A percentile compares a stretch with the other conserved stretches of the same genome.
phyloP scores from a whole-genome alignment of 1,140 invertebrate species.

The Saccostrea echinata region DNA sequence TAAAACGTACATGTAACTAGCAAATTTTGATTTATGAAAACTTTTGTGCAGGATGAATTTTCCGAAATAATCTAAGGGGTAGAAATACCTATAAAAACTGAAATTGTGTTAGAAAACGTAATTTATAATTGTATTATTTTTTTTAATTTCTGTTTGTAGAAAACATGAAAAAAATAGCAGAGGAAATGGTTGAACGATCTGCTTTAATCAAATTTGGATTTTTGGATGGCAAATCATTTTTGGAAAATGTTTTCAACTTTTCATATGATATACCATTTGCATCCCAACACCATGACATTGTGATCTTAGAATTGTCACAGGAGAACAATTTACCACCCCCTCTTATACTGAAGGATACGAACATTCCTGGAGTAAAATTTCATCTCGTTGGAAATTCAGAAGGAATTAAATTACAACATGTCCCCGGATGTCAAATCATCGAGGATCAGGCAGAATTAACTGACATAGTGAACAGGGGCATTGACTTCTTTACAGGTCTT shows the following conservation, averaged over 20 bases:
- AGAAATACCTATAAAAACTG: too few species aligned
- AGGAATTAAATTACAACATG: background rate
- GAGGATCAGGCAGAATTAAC: background rate
- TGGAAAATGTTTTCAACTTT: background rate
- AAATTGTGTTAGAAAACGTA: too few species aligned
- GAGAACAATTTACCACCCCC: background rate
- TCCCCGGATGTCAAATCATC: background rate
- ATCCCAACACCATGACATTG: background rate
- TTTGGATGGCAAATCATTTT: background rate
- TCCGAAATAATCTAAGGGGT: too few species aligned
- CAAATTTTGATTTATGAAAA: too few species aligned
- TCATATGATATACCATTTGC: slow-evolving; percentile 6
- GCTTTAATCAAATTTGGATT: background rate
- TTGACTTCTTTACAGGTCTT: background rate
- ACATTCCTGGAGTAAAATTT: background rate
- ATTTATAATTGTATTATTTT: background rate
- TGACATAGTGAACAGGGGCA: background rate
- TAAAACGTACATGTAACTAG: too few species aligned
- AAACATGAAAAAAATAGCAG: background rate
- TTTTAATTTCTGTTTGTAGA: too few species aligned
- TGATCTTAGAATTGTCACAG: background rate
- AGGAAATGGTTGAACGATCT: background rate
- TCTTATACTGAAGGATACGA: background rate
- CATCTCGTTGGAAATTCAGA: background rate
- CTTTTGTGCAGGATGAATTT: too few species aligned